These are phyloP conservation scores for Trichogramma dendrolimi DNA, from an alignment of 2,888 invertebrate species.

Conservation along the genomic window DNA sequence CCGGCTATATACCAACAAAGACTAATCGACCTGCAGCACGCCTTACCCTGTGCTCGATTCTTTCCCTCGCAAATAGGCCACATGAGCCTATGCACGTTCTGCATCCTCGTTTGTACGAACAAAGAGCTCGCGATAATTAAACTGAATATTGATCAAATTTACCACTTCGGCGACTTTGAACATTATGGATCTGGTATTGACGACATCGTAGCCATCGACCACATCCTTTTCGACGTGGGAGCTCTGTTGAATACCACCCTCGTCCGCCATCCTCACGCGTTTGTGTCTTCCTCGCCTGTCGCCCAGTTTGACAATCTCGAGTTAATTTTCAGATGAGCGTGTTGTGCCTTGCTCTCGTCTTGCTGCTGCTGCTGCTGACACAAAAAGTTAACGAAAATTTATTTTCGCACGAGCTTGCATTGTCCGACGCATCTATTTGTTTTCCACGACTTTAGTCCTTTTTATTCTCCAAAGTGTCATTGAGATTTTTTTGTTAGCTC, in stretches of 20 bases:
- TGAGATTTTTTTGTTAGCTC: too few relatives aligned
- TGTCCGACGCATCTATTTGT: too few relatives aligned
- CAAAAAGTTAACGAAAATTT: too few relatives aligned
- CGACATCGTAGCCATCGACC: slow-evolving; percentile 50
- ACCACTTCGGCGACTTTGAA: slow-evolving; percentile 64
- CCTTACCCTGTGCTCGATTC: slow-evolving; percentile 21
- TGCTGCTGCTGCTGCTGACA: too few relatives aligned
- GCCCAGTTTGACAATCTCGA: slow-evolving; percentile 46
- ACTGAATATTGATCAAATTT: slow-evolving; percentile 35
- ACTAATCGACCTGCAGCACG: slow-evolving; percentile 12
- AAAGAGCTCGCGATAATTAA: background rate
- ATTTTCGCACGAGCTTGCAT: too few relatives aligned
- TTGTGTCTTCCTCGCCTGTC: slow-evolving; percentile 48
- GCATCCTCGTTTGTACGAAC: background rate
- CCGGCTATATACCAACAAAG: slow-evolving; percentile 10
- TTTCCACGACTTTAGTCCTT: too few relatives aligned
- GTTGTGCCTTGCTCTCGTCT: too few relatives aligned
- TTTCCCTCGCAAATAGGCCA: too few relatives aligned
- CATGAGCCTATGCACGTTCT: background rate
- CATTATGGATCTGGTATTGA: slow-evolving; percentile 54
- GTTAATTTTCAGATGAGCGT: too few relatives aligned
- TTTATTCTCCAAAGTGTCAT: too few relatives aligned
- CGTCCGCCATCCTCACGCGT: slow-evolving; percentile 63
- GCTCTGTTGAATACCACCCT: slow-evolving; percentile 51
- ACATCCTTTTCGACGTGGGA: slow-evolving; percentile 56